phyloP scores from a whole-genome alignment of 2,113 vertebrate species.

The Serilophus lunatus region DNA sequence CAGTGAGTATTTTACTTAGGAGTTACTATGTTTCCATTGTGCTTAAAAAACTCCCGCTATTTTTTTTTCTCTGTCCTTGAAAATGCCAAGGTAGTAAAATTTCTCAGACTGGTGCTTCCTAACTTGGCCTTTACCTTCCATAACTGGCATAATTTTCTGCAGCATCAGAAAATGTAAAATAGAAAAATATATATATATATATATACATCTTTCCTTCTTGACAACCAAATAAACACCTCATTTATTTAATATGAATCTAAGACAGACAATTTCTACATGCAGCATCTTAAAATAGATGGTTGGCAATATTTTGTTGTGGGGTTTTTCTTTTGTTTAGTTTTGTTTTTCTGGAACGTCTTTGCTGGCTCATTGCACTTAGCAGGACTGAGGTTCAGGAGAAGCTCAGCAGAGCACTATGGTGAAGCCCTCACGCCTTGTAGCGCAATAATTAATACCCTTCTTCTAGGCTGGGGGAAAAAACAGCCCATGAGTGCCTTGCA shows the following conservation, averaged over 20 bases:
- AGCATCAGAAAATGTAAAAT: background rate
- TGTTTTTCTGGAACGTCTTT: background rate
- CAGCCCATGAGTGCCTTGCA: too few relatives aligned
- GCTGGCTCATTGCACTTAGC: background rate
- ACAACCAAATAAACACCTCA: accelerated
- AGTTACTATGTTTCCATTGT: background rate
- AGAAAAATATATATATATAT: background rate
- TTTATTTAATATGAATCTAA: background rate
- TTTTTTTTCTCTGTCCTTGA: background rate
- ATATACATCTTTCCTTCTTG: background rate
- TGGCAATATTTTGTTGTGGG: background rate
- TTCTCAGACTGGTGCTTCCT: background rate
- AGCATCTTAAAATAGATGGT: background rate
- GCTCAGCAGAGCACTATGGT: too few relatives aligned
- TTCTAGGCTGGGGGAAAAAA: background rate
- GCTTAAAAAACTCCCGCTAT: background rate
- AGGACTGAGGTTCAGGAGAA: background rate
- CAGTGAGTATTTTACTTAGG: background rate
- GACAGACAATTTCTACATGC: background rate
- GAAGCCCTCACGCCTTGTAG: too few relatives aligned
- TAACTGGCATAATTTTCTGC: background rate
- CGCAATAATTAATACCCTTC: too few relatives aligned
- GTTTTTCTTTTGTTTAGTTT: background rate
- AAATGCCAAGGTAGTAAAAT: background rate
- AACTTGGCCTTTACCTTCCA: background rate